Evolutionary conservation across 2,888 invertebrate species (phyloP), one percentile per base, ranked within the genome.

Genomic region (Spisula subtruncata): DNA sequence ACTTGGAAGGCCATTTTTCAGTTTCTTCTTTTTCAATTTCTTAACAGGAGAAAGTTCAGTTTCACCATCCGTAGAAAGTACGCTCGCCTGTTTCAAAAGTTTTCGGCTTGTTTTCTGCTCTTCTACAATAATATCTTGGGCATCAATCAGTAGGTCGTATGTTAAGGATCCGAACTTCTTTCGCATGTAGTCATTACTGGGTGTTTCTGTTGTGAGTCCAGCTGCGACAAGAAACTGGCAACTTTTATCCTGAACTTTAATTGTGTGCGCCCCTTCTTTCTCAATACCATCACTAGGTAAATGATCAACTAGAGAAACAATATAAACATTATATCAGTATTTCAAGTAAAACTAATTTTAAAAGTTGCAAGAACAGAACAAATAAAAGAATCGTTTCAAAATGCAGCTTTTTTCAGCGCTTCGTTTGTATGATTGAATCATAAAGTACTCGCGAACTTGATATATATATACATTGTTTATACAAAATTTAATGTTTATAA

Each of bases 161-260:
- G 88, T 87, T 10, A 92, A 86, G 1, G 92, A 90, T 0, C 90
- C 92, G 41, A 81, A 88, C 29, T 32, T 83, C 16, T 80, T 32
- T 10, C 85, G 71, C 41, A 92, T 87, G 32, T 84, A 89, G 10
- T 85, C 56, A 51, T 92, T 92, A 32, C 86, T 89, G 2, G 92
- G 92, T n/a, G 66, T 87, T 8, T 86, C 56, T 32, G 89, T 90
- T 18, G 29, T 46, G 5, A 92, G 82, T 18, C 92, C 92, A 4
- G 90, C 92, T n/a, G 92, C 92, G 8, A 89, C 51, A 6, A 92
- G 86, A 66, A 92, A 81, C 41, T 71, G 87, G 54, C 92, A 92
- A 41, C 75, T 83, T 12, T 14, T 35, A 32, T 90, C 92, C 48
- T 85, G 81, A 41, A 92, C 86, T 41, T 66, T 80, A n/a, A 79